Conservation (phyloP, 1,140 invertebrate genomes). For the Caerostris extrusa region DNA sequence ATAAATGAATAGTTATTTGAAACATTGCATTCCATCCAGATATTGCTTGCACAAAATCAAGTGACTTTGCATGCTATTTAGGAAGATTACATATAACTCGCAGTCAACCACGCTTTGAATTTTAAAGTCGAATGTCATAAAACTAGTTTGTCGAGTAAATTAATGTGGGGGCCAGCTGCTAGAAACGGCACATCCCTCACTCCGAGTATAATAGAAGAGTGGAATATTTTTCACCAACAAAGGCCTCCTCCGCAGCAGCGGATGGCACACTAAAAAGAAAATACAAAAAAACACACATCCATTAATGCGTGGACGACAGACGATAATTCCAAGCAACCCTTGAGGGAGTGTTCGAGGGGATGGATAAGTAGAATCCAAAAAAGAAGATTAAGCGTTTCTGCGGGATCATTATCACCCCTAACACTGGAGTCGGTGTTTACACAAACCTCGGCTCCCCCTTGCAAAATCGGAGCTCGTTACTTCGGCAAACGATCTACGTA, state of each 20-base stretch:
- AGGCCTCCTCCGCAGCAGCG: not conserved
- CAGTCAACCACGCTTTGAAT: not conserved
- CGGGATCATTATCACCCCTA: conserved; percentile 53
- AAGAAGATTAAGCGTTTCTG: conserved; percentile 61
- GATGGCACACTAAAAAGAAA: not conserved
- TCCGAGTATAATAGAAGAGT: not conserved
- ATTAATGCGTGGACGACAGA: conserved; percentile 32
- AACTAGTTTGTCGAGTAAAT: not conserved
- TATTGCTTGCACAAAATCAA: no score
- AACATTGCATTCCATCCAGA: no score
- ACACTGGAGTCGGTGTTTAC: conserved; percentile 40
- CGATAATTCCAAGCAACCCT: conserved; percentile 2
- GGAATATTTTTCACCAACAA: not conserved
- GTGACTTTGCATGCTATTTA: no score
- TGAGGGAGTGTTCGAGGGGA: not conserved
- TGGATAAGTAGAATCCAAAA: conserved; percentile 2
- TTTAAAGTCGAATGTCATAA: not conserved
- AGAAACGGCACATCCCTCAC: not conserved
- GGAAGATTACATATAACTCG: no score
- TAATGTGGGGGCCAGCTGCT: not conserved
- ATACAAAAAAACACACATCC: not conserved
- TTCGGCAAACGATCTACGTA: conserved; percentile 48
- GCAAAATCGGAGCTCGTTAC: conserved; percentile 42
- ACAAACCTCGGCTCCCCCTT: not conserved
- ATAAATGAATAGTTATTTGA: no score